Conservation (phyloP, 2,113 vertebrate species). For the Astur gentilis region DNA sequence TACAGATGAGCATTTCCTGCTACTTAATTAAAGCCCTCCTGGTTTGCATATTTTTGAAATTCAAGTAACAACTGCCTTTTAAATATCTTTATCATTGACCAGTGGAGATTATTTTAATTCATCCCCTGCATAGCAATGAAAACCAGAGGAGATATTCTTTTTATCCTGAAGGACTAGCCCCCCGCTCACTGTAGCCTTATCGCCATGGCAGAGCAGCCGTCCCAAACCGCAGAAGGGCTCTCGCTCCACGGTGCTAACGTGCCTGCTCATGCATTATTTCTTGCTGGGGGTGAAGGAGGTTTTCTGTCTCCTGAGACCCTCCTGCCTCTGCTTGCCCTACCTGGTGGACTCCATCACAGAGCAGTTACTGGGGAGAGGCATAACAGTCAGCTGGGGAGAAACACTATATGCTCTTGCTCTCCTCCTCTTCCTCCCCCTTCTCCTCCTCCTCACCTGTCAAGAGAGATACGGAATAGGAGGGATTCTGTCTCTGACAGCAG, state of each 20-base stretch:
- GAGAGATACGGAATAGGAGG: not conserved
- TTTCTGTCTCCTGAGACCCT: not conserved
- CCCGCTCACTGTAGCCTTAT: rapidly evolving
- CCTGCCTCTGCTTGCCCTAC: not conserved
- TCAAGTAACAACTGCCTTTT: not conserved
- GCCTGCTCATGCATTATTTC: not conserved
- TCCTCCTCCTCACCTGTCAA: not conserved
- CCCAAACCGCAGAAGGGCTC: not conserved
- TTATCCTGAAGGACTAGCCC: not conserved
- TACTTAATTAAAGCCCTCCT: not conserved
- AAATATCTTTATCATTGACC: not conserved
- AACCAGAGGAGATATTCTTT: not conserved
- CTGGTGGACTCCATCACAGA: not conserved
- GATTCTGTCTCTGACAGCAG: not conserved
- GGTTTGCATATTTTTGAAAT: not conserved
- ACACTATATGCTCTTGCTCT: not conserved
- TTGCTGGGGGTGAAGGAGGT: not conserved
- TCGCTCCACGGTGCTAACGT: not conserved
- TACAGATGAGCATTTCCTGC: not conserved
- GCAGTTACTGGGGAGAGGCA: not conserved
- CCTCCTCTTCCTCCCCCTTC: not conserved
- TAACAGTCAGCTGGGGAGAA: not conserved
- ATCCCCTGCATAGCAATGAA: not conserved
- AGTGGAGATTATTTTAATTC: not conserved
- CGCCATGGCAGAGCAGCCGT: not conserved